phyloP scores from a whole-genome alignment of 2,113 vertebrate genomes.

The Azemiops feae region DNA sequence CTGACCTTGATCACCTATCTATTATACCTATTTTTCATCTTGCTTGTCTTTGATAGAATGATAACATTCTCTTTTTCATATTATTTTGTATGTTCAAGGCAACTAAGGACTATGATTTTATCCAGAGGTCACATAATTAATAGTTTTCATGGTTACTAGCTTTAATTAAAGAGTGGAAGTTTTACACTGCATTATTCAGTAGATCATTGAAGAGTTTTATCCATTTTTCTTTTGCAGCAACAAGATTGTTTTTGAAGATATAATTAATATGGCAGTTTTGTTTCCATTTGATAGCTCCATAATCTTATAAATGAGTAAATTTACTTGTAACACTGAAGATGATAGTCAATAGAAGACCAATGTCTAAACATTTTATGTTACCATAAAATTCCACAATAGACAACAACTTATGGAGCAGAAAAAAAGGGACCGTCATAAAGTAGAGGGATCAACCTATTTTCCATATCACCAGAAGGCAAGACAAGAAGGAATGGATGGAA shows the following conservation, averaged over 20 bases:
- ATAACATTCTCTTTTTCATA: neutral
- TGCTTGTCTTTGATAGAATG: neutral
- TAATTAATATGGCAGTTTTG: neutral
- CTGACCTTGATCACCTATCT: neutral
- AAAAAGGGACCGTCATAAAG: neutral
- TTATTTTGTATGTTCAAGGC: neutral
- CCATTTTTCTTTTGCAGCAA: neutral
- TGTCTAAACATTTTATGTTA: neutral
- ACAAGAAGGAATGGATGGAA: neutral
- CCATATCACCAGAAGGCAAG: neutral
- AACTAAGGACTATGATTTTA: neutral
- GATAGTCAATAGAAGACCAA: neutral
- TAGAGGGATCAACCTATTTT: neutral
- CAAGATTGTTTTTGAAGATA: neutral
- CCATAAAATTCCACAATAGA: neutral
- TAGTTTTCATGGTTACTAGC: neutral
- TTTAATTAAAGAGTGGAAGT: neutral
- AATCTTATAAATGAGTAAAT: neutral
- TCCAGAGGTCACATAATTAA: neutral
- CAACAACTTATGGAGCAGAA: neutral
- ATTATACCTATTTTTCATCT: neutral
- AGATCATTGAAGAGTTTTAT: neutral
- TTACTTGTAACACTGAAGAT: neutral
- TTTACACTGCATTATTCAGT: neutral
- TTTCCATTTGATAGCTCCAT: neutral